Percentiles rank a stretch among this genome's conserved stretches.
Evolutionary conservation across 2,113 vertebrate species (phyloP).

Genomic region (Mesembrinibis cayennensis): DNA sequence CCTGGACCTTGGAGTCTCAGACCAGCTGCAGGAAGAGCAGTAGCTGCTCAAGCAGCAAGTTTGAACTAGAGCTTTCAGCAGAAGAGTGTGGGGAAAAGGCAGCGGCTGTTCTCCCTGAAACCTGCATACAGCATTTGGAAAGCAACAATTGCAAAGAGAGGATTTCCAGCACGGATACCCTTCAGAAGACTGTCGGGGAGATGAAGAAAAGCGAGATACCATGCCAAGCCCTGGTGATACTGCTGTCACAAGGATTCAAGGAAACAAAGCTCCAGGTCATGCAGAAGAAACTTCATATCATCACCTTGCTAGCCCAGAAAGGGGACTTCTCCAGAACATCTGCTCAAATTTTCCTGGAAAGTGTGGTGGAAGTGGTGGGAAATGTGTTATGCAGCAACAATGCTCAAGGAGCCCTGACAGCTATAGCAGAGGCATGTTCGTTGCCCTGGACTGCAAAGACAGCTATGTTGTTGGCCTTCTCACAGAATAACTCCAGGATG

Average conservation of each 20-base stretch:
- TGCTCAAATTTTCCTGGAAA: conserved; percentile 74
- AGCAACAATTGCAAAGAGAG: not conserved
- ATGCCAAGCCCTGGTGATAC: not conserved
- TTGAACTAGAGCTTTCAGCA: not conserved
- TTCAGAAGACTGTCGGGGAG: not conserved
- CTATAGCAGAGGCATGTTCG: conserved; percentile 76
- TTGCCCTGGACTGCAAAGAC: conserved; percentile 82
- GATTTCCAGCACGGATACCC: not conserved
- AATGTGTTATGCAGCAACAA: conserved; percentile 79
- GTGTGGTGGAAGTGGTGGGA: conserved; percentile 80
- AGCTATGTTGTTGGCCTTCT: conserved; percentile 76
- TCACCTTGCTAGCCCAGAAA: conserved; percentile 75
- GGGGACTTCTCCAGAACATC: conserved; percentile 79
- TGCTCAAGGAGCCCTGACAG: conserved; percentile 78
- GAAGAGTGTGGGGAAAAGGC: not conserved
- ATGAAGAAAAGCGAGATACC: not conserved
- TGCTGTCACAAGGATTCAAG: not conserved
- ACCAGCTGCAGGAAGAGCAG: accelerated
- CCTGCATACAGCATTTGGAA: not conserved
- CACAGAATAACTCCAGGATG: conserved; percentile 82
- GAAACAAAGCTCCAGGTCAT: conserved; percentile 71
- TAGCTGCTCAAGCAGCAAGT: not conserved
- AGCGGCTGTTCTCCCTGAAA: not conserved
- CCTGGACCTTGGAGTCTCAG: not conserved
- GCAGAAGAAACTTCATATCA: conserved; percentile 80